Base-by-base conservation (phyloP, 2,797 vertebrate species). In the Lacerta bilineata region DNA sequence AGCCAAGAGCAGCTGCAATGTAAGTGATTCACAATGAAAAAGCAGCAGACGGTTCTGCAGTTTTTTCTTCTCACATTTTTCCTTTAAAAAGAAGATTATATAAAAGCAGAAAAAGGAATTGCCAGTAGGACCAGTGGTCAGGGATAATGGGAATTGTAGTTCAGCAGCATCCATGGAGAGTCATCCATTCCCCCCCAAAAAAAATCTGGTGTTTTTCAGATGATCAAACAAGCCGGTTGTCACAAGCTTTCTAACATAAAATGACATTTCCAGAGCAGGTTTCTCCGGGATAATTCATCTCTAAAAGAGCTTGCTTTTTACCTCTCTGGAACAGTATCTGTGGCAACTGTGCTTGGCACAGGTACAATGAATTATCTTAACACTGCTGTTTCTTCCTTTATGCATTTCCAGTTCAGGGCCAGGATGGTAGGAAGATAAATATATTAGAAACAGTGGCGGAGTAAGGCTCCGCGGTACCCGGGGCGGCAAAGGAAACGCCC, bases 121-220 rank as follows among this genome's bases (percentile, higher is more conserved):
- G 61, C 61, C 18, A 64, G 17, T 18, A 4, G 5, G 55, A 18
- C 15, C 55, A 59, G 20, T 64, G 61, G 61, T 64, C 61, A 64
- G 17, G 61, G 20, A 64, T 64, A 5, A 23, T 64, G 61, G 61
- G 61, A 64, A 6, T 64, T 64, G 61, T 23, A 23, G 61, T 64
- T 23, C 61, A 64, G 1, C 18, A 64, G 20, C 5, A 55, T 55
- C 50, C 13, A 55, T 55, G 50, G 3, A 55, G 50, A 55, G 50
- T 55, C 3, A 55, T 15, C 3, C 15, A 4, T 55, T 0, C 13
- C 50, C 1, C n/a, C n/a, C n/a, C n/a, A n/a, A n/a, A n/a, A n/a
- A n/a, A n/a, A n/a, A n/a, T 15, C 50, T 55, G 33, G 18, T 74
- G 33, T 5, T 74, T 36, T 74, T 36, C 6, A 74, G 18, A 36